These are phyloP conservation scores for Hormiphora californensis DNA, from an alignment of 37 sponge, comb jelly and placozoan species.

Conservation along the genomic window DNA sequence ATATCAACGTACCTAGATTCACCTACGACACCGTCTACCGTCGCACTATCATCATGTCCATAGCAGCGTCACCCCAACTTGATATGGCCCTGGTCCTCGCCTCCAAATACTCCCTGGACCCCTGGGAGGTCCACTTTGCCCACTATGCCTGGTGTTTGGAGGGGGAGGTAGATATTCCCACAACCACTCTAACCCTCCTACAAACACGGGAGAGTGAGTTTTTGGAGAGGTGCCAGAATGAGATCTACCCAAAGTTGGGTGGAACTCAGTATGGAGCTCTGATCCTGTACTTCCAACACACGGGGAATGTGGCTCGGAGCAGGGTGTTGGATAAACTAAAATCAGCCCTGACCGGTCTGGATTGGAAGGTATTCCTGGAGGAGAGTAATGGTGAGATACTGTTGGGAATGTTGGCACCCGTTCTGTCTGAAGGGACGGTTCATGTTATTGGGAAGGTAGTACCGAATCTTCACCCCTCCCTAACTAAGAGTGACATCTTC, in stretches of 20 bases:
- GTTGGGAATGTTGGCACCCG: neutral
- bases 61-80: neutral
- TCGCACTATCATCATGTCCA: neutral
- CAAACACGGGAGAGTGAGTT: neutral
- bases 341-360: neutral
- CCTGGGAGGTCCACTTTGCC: constrained; percentile 12
- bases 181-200: neutral
- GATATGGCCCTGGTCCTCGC: constrained; percentile 8
- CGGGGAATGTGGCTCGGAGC: neutral
- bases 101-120: constrained; percentile 28
- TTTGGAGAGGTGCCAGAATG: neutral
- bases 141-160: neutral
- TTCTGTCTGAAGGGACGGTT: neutral
- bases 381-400: neutral
- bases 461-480: neutral
- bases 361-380: constrained; percentile 29
- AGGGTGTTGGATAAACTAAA: neutral
- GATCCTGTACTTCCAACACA: neutral
- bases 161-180: neutral
- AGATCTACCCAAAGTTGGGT: neutral
- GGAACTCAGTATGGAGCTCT: constrained; percentile 32
- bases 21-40: constrained; percentile 43
- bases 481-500: constrained; percentile 10
- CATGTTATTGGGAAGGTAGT: constrained; percentile 25
- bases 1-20: constrained; percentile 33